Conservation (phyloP, 2,888 invertebrate species). For the Andricus curvator region DNA sequence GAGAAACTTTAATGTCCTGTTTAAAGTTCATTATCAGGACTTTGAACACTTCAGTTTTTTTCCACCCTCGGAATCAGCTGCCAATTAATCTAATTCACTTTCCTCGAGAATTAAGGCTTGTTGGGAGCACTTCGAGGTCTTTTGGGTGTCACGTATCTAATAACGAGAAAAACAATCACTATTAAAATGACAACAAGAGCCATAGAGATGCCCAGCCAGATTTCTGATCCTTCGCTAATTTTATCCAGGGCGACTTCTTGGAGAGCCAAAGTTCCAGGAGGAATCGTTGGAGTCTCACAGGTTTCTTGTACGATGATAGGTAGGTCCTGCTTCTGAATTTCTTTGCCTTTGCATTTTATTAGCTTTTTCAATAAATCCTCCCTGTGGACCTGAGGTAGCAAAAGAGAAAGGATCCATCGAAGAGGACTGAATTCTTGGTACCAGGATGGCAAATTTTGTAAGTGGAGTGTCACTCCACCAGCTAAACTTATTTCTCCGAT, state of each 20-base stretch:
- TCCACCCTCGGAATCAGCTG: background rate
- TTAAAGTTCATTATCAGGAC: background rate
- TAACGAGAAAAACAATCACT: conserved; percentile 80
- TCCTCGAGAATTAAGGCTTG: conserved; percentile 78
- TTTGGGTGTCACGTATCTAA: conserved; percentile 80
- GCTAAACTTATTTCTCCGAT: conserved; percentile 71
- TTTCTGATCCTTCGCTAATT: conserved; percentile 75
- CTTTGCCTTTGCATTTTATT: conserved; percentile 75
- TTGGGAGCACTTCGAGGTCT: conserved; percentile 82
- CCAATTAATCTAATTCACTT: background rate
- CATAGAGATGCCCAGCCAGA: conserved; percentile 81
- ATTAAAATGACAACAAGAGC: conserved; percentile 83
- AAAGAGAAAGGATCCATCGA: conserved; percentile 70
- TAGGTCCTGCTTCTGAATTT: conserved; percentile 90
- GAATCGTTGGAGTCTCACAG: conserved; percentile 84
- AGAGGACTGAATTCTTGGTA: conserved; percentile 71
- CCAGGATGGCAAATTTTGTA: conserved; percentile 73
- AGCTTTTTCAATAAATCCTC: conserved; percentile 64
- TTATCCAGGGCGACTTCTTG: conserved; percentile 79
- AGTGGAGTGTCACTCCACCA: conserved; percentile 70
- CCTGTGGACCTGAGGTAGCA: conserved; percentile 70
- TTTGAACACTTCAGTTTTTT: conserved; percentile 2
- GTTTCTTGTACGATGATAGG: conserved; percentile 89
- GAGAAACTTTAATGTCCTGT: background rate
- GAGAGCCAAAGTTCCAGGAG: conserved; percentile 83